Base-by-base conservation (phyloP, 1,140 invertebrate genomes). In the Eurosta solidaginis region DNA sequence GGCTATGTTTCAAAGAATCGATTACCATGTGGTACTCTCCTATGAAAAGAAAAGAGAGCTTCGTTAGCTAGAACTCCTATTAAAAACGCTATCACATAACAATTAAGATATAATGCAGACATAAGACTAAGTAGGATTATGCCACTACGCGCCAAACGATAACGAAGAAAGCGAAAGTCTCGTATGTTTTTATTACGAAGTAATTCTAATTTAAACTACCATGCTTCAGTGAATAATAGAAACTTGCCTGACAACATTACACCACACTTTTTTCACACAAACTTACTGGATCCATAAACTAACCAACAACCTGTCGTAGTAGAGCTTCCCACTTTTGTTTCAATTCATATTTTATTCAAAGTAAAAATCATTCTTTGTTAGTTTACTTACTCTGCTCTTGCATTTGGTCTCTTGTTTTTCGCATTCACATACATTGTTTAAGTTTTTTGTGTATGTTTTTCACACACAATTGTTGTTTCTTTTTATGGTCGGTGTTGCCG, bases 281-380 rank as follows among this genome's bases (percentile, higher is more conserved):
- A 14, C 25, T 10, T 3, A 36, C 12, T n/a, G n/a, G n/a, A n/a
- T 17, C 25, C 54, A 36, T 33, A 59, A 59, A 59, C 54, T 33
- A 59, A 59, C 17, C 27, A n/a, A n/a, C n/a, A n/a, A 36, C 20
- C 27, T 29, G 27, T 29, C 3, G 52, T 4, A 5, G 14, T 22
- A 14, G 14, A 7, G 17, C 12, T 36, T 59, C 3, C 54, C 54
- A 3, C 22, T n/a, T 49, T 49, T 17, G 27, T 29, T 17, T 29
- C 25, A 33, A 7, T n/a, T 59, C 54, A 59, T 33, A 59, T 33
- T 59, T 59, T 54, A 54, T 54, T 54, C 50, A 54, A 59, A 59
- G 27, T n/a, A 59, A 36, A 59, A 59, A 59, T 36, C 12, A 59
- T 59, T 17, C 27, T 59, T 59, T 59, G 54, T 59, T 59, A 29